Evolutionary conservation across 2,113 vertebrate species (phyloP), one percentile per base, ranked within the genome.

Genomic region (Panthera tigris): DNA sequence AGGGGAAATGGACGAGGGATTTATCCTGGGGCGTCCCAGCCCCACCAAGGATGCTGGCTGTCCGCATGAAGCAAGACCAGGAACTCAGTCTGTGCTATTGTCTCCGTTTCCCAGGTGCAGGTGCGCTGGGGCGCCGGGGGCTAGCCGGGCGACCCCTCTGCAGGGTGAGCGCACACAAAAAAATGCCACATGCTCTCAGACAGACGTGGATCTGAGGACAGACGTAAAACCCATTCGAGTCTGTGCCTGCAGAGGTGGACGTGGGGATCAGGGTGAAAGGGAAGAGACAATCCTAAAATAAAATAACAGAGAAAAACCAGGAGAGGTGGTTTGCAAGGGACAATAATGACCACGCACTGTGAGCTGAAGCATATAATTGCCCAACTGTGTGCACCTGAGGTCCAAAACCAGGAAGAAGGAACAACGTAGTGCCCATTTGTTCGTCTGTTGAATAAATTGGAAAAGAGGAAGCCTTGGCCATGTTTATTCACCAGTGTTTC

Each of bases 381-480:
- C 80, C 74, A 2, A 0, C 78, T 8, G 33, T 31, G 39, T 13
- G 21, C n/a, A 65, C 92, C 91, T 78, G 85, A 85, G 91, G 50
- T 1, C 92, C 57, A 18, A 16, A 63, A 4, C 0, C 21, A 52
- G 45, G 39, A 23, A 0, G 14, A 57, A 39, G 27, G 3, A 1
- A 0, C 8, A 16, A 4, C 11, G 1, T 1, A 2, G 61, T 0
- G 5, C 11, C 71, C 9, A 0, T 0, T 4, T 18, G 0, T 33
- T 25, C 25, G n/a, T 23, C 63, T 57, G 33, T 4, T 18, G 74
- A 90, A 96, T 45, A 19, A 16, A 23, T 0, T 0, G 61, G 33
- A 23, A 7, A 73, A 45, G 52, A 50, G 13, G 21, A 45, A 25
- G 23, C 21, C 65, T 25, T 3, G 23, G 27, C 36, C 16, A 0